These are phyloP conservation scores for Chelon labrosus DNA, from an alignment of 2,797 vertebrate species.

Conservation along the genomic window DNA sequence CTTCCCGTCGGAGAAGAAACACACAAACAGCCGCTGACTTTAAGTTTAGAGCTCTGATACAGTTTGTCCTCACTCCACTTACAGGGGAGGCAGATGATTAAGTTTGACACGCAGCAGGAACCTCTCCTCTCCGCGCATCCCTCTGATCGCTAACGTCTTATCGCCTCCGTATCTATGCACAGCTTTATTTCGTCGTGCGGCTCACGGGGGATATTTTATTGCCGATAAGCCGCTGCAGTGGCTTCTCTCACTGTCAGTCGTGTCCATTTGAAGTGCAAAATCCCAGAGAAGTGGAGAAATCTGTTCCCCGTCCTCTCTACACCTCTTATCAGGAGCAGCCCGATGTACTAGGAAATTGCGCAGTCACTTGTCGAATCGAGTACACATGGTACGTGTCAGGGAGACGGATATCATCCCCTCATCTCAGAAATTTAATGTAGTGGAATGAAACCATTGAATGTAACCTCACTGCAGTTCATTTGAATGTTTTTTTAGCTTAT, in stretches of 20 bases:
- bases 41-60: background rate
- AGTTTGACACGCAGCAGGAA: constrained; percentile 11
- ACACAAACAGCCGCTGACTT: constrained; percentile 12
- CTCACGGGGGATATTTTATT: constrained; percentile 18
- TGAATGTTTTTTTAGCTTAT: no score
- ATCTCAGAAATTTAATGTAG: constrained; percentile 31
- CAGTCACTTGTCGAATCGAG: constrained; percentile 15
- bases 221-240: constrained; percentile 44
- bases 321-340: constrained; percentile 64
- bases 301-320: constrained; percentile 69
- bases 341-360: constrained; percentile 39
- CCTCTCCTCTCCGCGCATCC: background rate
- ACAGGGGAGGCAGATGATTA: constrained; percentile 46
- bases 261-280: constrained; percentile 63
- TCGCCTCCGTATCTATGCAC: background rate
- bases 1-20: constrained; percentile 28
- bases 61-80: background rate
- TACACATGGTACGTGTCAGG: constrained; percentile 11
- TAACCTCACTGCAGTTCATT: no score
- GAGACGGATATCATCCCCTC: constrained; percentile 24
- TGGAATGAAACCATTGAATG: background rate
- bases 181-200: constrained; percentile 22
- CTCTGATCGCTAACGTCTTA: background rate
- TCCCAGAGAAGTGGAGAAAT: constrained; percentile 50
- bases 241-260: constrained; percentile 58